A percentile compares a stretch with the other conserved stretches of the same genome.
These are phyloP conservation scores for Xylota sylvarum DNA, from an alignment of 2,888 invertebrate species.

Conservation along the genomic window DNA sequence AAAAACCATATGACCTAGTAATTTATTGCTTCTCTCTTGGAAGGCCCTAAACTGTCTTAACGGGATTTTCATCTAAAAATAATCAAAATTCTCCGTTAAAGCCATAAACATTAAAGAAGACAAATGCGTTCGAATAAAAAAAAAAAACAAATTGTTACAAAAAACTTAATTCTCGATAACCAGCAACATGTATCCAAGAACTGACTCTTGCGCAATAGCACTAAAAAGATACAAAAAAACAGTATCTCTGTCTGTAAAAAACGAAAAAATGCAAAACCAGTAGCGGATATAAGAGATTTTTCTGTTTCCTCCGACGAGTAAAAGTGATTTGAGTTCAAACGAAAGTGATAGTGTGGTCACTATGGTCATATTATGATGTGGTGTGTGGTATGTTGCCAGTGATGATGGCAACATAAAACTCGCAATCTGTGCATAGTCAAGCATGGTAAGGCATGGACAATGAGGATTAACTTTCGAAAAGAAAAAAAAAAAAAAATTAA, in stretches of 20 bases:
- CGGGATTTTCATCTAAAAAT: conserved; percentile 22
- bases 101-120: conserved; percentile 4
- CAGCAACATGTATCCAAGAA: conserved; percentile 43
- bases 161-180: conserved; percentile 11
- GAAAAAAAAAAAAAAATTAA: conserved; percentile 5
- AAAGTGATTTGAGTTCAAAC: conserved; percentile 64
- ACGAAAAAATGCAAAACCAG: conserved; percentile 30
- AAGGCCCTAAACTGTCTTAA: conserved; percentile 13
- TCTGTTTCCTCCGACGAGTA: conserved; percentile 57
- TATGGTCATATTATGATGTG: conserved; percentile 27
- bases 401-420: conserved; percentile 35
- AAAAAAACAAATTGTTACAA: conserved; percentile 3
- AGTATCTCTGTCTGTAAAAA: background rate
- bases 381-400: conserved; percentile 34
- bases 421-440: conserved; percentile 13
- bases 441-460: conserved; percentile 55
- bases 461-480: conserved; percentile 57
- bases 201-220: conserved; percentile 22
- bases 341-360: conserved; percentile 64
- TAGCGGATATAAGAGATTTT: conserved; percentile 48
- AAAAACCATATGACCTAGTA: conserved; percentile 3
- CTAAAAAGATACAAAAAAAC: background rate
- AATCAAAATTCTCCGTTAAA: conserved; percentile 1
- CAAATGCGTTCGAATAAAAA: conserved; percentile 25
- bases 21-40: conserved; percentile 20